These are phyloP conservation scores for Crocodylus rhombifer DNA, from an alignment of 2,797 vertebrate species.

Conservation along the genomic window DNA sequence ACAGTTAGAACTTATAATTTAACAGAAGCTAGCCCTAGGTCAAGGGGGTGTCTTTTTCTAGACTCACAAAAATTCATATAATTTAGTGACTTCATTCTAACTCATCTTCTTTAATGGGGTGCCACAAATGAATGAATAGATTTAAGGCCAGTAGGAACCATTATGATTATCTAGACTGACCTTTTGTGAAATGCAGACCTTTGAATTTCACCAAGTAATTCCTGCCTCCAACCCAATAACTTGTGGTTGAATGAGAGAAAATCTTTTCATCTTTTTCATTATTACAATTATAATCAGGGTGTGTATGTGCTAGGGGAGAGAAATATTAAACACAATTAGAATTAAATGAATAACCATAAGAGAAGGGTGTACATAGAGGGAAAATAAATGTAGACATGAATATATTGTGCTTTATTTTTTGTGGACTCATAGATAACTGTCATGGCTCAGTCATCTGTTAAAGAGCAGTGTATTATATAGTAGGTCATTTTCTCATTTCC, in stretches of 20 bases:
- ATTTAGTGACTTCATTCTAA: no score
- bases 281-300: background rate
- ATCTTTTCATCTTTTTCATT: background rate
- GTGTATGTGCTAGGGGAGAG: background rate
- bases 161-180: background rate
- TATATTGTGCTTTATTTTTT: background rate
- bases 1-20: no score
- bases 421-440: background rate
- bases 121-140: background rate
- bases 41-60: no score
- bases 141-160: background rate
- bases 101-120: no score
- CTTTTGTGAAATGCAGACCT: background rate
- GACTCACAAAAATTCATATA: no score
- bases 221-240: background rate
- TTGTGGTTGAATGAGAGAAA: background rate
- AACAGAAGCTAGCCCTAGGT: no score
- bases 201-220: background rate
- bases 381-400: background rate
- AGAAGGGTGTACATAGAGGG: background rate
- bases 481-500: background rate
- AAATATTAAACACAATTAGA: conserved; percentile 8
- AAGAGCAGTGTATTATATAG: background rate
- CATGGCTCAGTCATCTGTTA: accelerated
- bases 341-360: conserved; percentile 20